Base-by-base conservation (phyloP, 2,888 invertebrate species). In the Neoaliturus tenellus region DNA sequence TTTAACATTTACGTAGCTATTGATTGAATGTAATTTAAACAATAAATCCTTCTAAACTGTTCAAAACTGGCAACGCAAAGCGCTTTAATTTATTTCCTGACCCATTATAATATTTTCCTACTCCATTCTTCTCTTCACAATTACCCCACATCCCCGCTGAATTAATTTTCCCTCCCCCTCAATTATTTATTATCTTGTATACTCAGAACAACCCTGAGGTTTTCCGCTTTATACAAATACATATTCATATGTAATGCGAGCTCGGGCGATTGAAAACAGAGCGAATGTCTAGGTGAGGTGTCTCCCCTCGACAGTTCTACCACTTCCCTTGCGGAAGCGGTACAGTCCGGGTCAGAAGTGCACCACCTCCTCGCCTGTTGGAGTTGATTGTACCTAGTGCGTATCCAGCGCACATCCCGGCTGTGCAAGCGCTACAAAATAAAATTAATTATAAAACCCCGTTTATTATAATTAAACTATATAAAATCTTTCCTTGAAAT, bases 321-420 rank as follows among this genome's bases (percentile, higher is more conserved):
- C 51, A 78, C 78, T 78, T 78, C 78, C 78, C 78, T 55, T 33
- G 78, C 78, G 78, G 78, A 78, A 78, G 55, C 78, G 55, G 78
- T 78, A 78, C 78, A 78, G 78, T 78, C 78, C 78, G 20, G 12
- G 0, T 0, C 78, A 78, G 3, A 55, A 78, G 78, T 78, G 25
- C 20, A 14, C 20, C 48, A 48, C 55, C 25, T 62, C 2, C 14
- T 3, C 20, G 51, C 23, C 51, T 10, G 23, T 28, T n/a, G 25
- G 58, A 58, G 62, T 25, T 8, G 62, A 28, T 12, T 62, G 62
- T 62, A 62, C 62, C 62, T 62, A 55, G 12, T 8, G 12, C 17
- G 4, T 2, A 62, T n/a, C n/a, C n/a, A n/a, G n/a, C n/a, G n/a
- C n/a, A n/a, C n/a, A n/a, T n/a, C n/a, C n/a, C n/a, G n/a, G n/a